phyloP scores from a whole-genome alignment of 2,888 invertebrate species.

The Eutolmus rufibarbis region DNA sequence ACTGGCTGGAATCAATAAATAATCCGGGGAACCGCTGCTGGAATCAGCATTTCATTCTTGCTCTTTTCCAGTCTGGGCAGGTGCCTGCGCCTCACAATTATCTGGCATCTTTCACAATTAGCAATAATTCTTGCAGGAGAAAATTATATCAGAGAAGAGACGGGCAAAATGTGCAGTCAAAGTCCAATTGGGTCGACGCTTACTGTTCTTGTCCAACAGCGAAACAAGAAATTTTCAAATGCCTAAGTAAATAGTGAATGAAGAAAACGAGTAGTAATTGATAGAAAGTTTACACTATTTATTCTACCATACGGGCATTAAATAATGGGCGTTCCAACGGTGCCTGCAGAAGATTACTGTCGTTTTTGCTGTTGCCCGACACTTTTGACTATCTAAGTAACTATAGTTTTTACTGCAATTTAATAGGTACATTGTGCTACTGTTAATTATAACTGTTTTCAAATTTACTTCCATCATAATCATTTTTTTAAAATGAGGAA shows the following conservation, averaged over 20 bases:
- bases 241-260: not conserved
- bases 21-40: not conserved
- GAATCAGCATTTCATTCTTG: not conserved
- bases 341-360: not conserved
- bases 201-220: not conserved
- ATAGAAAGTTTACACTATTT: not conserved
- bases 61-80: not conserved
- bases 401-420: not conserved
- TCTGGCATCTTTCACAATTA: constrained; percentile 10
- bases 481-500: too few relatives aligned
- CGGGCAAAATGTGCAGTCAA: not conserved
- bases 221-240: not conserved
- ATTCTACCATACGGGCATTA: not conserved
- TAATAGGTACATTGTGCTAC: not conserved
- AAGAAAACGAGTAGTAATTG: not conserved
- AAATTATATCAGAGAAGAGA: not conserved
- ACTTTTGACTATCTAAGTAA: not conserved
- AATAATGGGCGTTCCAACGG: not conserved
- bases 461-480: not conserved
- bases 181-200: not conserved
- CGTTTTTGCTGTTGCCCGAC: not conserved
- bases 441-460: not conserved
- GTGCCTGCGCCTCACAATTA: not conserved
- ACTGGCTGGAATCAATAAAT: constrained; percentile 16
- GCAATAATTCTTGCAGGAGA: not conserved